Conservation (phyloP, 2,113 vertebrate genomes). For the Festucalex cinctus region DNA sequence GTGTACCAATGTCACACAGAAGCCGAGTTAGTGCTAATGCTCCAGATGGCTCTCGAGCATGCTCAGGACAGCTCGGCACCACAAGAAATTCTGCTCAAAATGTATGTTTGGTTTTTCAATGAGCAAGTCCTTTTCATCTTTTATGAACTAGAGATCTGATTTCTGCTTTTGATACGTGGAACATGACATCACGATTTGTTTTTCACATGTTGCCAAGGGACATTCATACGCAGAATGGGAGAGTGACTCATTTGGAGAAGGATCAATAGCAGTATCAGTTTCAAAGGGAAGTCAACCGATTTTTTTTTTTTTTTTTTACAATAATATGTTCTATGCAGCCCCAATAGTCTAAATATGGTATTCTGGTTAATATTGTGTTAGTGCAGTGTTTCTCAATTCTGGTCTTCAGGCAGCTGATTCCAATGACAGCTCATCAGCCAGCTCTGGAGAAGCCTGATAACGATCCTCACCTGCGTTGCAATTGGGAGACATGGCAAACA, state of each 20-base stretch:
- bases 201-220: not conserved
- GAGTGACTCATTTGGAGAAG: not conserved
- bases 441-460: too few relatives aligned
- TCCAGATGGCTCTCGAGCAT: constrained; percentile 67
- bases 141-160: not conserved
- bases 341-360: too few relatives aligned
- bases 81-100: not conserved
- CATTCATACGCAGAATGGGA: not conserved
- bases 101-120: not conserved
- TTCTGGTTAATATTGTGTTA: too few relatives aligned
- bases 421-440: too few relatives aligned
- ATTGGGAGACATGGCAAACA: too few relatives aligned
- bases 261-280: constrained; percentile 48
- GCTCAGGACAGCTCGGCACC: constrained; percentile 43
- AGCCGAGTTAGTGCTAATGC: constrained; percentile 1
- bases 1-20: constrained; percentile 35
- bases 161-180: not conserved
- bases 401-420: too few relatives aligned
- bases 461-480: too few relatives aligned
- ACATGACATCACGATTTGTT: not conserved
- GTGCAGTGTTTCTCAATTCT: too few relatives aligned
- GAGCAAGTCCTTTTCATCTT: not conserved
- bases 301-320: too few relatives aligned
- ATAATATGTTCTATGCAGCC: too few relatives aligned
- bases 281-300: not conserved